Evolutionary conservation across 2,797 vertebrate genomes (phyloP).

Genomic region (Rhabdomys pumilio): DNA sequence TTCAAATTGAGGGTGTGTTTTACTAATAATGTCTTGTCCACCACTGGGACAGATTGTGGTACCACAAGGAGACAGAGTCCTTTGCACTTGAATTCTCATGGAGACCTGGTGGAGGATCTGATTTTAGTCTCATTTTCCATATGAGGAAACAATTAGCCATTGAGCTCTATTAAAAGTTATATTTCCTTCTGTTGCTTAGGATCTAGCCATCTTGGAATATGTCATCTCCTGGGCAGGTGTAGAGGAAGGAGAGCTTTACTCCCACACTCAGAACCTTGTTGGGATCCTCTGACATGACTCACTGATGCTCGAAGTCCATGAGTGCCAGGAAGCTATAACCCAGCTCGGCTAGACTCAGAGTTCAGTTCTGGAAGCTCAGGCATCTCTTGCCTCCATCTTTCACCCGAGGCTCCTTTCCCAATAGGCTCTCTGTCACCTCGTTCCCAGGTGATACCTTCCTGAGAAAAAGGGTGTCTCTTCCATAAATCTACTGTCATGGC

Average conservation of each 20-base stretch:
- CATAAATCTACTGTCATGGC: neutral
- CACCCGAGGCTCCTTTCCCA: neutral
- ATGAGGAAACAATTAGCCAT: neutral
- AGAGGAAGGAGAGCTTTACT: neutral
- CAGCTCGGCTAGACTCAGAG: neutral
- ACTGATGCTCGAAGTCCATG: neutral
- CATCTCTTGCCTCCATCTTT: neutral
- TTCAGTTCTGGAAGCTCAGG: neutral
- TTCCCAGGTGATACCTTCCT: neutral
- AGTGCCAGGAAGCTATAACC: neutral
- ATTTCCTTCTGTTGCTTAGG: neutral
- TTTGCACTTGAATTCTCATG: constrained; percentile 14
- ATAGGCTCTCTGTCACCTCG: neutral
- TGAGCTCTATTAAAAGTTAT: neutral
- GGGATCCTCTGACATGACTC: neutral
- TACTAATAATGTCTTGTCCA: constrained; percentile 20
- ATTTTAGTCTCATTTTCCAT: constrained; percentile 49
- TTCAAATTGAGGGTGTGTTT: constrained; percentile 28
- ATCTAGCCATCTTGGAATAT: neutral
- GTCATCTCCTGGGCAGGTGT: neutral
- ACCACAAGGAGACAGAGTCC: neutral
- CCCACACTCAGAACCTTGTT: neutral
- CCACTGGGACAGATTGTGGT: neutral
- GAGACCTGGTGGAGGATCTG: neutral
- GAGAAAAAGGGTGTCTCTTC: neutral